Conservation (phyloP, 2,888 invertebrate species). For the Ennomos quercinarius region DNA sequence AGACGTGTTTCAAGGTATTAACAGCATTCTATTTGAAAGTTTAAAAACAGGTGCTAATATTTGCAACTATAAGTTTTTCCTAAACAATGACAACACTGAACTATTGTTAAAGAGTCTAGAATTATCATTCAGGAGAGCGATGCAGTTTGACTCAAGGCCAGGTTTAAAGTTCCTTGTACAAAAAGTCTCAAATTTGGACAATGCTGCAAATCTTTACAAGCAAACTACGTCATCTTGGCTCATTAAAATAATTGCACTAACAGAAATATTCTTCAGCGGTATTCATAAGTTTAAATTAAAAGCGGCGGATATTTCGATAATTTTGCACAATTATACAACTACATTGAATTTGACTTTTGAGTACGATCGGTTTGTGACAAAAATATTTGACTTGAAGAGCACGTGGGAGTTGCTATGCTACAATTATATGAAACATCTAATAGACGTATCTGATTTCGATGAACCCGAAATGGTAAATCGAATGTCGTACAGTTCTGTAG, state of each 20-base stretch:
- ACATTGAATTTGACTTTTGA: conserved; percentile 82
- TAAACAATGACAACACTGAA: conserved; percentile 87
- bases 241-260: conserved; percentile 93
- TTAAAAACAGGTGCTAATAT: conserved; percentile 74
- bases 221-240: conserved; percentile 97
- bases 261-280: conserved; percentile 93
- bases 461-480: conserved; percentile 62
- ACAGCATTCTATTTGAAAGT: conserved; percentile 85
- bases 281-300: conserved; percentile 87
- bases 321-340: conserved; percentile 85
- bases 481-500: conserved; percentile 71
- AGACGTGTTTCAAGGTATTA: conserved; percentile 87
- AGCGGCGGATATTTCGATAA: conserved; percentile 86
- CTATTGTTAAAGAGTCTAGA: conserved; percentile 92
- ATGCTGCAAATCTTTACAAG: conserved; percentile 95
- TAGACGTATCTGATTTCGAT: conserved; percentile 73
- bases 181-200: conserved; percentile 94
- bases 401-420: conserved; percentile 87
- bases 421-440: conserved; percentile 81
- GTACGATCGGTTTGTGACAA: conserved; percentile 85
- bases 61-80: conserved; percentile 75
- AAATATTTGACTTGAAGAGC: conserved; percentile 86
- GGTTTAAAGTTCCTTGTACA: conserved; percentile 97
- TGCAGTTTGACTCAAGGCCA: conserved; percentile 95
- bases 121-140: conserved; percentile 92